Percentiles rank a stretch among this genome's conserved stretches.
These are phyloP conservation scores for Leptinotarsa tumamoca DNA, from an alignment of 2,888 invertebrate species.

Conservation along the genomic window DNA sequence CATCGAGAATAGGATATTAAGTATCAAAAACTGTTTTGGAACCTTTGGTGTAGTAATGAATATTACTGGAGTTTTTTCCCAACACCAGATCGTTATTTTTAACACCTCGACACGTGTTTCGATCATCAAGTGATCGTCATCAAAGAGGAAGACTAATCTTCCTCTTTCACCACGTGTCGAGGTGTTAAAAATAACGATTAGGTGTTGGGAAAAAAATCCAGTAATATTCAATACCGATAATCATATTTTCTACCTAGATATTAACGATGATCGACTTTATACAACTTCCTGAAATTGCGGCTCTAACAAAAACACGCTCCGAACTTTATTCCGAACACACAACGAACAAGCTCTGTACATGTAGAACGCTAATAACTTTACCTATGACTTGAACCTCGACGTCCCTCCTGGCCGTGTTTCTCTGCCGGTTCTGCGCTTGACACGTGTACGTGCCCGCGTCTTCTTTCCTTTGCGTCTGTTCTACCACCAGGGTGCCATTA, in stretches of 20 bases:
- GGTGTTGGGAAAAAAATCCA: too few species aligned
- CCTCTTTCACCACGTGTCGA: too few species aligned
- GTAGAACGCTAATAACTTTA: conserved; percentile 60
- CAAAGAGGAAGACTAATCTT: too few species aligned
- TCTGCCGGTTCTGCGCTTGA: conserved; percentile 86
- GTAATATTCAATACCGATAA: too few species aligned
- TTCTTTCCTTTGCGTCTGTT: conserved; percentile 85
- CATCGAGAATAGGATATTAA: too few species aligned
- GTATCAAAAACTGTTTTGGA: too few species aligned
- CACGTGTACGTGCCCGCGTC: conserved; percentile 93
- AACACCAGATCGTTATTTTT: too few species aligned
- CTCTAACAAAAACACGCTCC: neutral
- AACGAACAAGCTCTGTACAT: conserved; percentile 14
- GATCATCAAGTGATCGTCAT: too few species aligned
- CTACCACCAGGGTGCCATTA: conserved; percentile 88
- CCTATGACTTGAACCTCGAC: conserved; percentile 82
- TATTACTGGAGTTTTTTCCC: too few species aligned
- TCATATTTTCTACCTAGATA: neutral
- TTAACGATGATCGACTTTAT: neutral
- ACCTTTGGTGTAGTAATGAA: too few species aligned
- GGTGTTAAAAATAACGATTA: too few species aligned
- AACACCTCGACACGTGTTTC: too few species aligned
- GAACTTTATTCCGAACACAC: conserved; percentile 16
- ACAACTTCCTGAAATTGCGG: neutral
- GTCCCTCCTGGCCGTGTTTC: conserved; percentile 81